These are phyloP conservation scores for Arge pagana DNA, from an alignment of 2,888 invertebrate species.

Conservation along the genomic window DNA sequence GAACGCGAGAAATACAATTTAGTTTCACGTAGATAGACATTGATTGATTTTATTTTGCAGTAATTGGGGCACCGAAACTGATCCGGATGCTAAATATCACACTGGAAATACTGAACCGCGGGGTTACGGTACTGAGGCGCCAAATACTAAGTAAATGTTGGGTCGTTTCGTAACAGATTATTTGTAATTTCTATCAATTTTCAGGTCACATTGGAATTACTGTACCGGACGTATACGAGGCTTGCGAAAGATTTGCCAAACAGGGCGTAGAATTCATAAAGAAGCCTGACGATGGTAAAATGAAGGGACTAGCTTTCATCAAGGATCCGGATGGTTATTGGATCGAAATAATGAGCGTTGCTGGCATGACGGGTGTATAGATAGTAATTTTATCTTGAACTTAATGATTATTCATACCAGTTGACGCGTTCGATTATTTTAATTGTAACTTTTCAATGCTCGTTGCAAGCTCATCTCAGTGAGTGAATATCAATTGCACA, in stretches of 20 bases:
- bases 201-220: constrained; percentile 87
- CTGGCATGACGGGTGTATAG: constrained; percentile 35
- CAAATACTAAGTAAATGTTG: constrained; percentile 16
- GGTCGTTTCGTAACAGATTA: background rate
- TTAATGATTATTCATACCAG: background rate
- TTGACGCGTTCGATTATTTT: background rate
- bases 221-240: constrained; percentile 86
- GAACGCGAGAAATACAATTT: constrained; percentile 6
- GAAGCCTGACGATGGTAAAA: constrained; percentile 86
- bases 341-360: constrained; percentile 84
- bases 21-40: constrained; percentile 12
- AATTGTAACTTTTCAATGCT: background rate
- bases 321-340: constrained; percentile 96
- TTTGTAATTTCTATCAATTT: constrained; percentile 8
- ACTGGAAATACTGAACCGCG: constrained; percentile 89
- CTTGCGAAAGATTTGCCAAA: constrained; percentile 86
- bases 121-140: constrained; percentile 75
- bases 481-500: too few species aligned
- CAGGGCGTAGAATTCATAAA: constrained; percentile 88
- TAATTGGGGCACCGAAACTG: constrained; percentile 94
- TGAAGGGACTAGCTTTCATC: constrained; percentile 93
- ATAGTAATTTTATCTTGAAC: background rate
- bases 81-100: constrained; percentile 79
- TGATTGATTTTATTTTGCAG: constrained; percentile 63
- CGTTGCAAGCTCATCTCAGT: background rate